Evolutionary conservation across 2,888 invertebrate species (phyloP).

Genomic region (Drosophila nr. medialis): DNA sequence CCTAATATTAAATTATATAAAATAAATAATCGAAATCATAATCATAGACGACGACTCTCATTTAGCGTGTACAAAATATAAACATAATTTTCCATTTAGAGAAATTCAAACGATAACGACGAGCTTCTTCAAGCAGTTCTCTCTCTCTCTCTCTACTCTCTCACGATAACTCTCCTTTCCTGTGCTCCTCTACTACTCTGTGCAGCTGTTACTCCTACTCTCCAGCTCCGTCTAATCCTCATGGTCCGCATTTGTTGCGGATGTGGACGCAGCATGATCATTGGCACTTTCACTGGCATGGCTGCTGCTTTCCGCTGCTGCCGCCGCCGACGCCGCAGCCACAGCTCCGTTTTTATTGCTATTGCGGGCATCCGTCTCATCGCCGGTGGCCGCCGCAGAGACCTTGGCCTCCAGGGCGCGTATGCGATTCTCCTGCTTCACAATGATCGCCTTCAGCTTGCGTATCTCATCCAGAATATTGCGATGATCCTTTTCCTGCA

Average conservation of each 20-base stretch:
- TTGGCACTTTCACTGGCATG: conserved; percentile 76
- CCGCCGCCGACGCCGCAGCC: conserved; percentile 32
- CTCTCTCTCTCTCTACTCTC: conserved; percentile 15
- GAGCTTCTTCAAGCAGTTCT: conserved; percentile 55
- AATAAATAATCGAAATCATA: conserved; percentile 79
- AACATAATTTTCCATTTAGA: conserved; percentile 55
- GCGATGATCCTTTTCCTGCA: conserved; percentile 87
- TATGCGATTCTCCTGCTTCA: conserved; percentile 93
- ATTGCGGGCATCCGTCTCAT: conserved; percentile 76
- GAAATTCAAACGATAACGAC: conserved; percentile 65
- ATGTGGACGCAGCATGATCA: conserved; percentile 64
- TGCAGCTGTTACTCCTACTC: neutral
- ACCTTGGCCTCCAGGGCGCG: conserved; percentile 84
- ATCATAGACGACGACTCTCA: conserved; percentile 57
- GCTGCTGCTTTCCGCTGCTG: conserved; percentile 58
- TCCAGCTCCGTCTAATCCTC: conserved; percentile 53
- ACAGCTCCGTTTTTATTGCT: conserved; percentile 64
- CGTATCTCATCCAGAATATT: conserved; percentile 95
- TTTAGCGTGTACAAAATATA: conserved; percentile 57
- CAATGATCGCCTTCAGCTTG: conserved; percentile 96
- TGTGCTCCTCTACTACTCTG: conserved; percentile 18
- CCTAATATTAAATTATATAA: conserved; percentile 78
- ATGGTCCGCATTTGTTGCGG: conserved; percentile 54
- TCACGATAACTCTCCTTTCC: neutral
- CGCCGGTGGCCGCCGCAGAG: conserved; percentile 79